These are phyloP conservation scores for Bradypodion ventrale DNA, from an alignment of 2,797 vertebrate genomes.

Conservation along the genomic window DNA sequence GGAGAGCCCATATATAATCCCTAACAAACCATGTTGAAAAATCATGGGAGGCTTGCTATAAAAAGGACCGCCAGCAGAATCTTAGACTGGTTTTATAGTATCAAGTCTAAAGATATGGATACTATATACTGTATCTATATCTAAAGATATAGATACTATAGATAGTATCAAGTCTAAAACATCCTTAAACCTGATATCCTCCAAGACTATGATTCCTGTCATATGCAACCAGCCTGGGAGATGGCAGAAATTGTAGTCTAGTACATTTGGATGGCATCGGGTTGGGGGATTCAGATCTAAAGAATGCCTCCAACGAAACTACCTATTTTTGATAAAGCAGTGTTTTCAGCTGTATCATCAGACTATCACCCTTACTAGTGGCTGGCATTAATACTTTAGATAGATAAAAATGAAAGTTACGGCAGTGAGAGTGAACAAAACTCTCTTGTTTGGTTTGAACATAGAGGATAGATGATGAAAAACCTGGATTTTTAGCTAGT, in stretches of 20 bases:
- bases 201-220: background rate
- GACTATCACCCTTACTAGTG: background rate
- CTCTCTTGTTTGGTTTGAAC: background rate
- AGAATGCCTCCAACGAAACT: conserved; percentile 40
- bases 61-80: conserved; percentile 22
- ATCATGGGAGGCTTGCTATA: background rate
- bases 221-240: too few relatives aligned
- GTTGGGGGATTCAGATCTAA: too few relatives aligned
- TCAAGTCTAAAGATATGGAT: too few relatives aligned
- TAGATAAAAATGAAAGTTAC: too few relatives aligned
- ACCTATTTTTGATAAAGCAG: conserved; percentile 47
- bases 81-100: conserved; percentile 54
- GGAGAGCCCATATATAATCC: background rate
- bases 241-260: background rate
- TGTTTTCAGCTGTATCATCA: conserved; percentile 40
- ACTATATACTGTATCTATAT: too few relatives aligned
- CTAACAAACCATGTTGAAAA: background rate
- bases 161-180: too few relatives aligned
- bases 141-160: too few relatives aligned
- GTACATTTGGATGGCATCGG: too few relatives aligned
- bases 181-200: conserved; percentile 1
- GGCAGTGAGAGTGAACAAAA: background rate
- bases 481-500: background rate
- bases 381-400: too few relatives aligned
- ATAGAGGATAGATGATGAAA: background rate